Evolutionary conservation across 2,113 vertebrate species (phyloP).

Genomic region (Saccopteryx bilineata): DNA sequence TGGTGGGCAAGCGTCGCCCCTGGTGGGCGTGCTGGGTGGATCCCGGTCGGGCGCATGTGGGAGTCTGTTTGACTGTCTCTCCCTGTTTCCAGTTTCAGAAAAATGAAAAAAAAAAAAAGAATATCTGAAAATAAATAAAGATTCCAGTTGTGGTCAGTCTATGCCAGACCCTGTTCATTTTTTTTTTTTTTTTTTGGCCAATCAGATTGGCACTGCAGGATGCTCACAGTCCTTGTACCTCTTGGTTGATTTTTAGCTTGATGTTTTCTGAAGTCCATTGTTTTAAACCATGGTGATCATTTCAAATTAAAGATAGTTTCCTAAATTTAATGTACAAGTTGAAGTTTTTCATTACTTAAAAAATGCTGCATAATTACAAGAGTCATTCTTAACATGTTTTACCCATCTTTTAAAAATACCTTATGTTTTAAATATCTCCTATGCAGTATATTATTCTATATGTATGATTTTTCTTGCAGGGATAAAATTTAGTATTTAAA

Average conservation of each 20-base stretch:
- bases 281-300: not conserved
- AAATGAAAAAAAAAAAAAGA: no score
- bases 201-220: not conserved
- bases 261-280: not conserved
- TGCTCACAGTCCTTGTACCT: not conserved
- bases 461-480: not conserved
- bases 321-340: not conserved
- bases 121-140: constrained; percentile 8
- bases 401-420: not conserved
- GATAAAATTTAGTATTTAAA: not conserved
- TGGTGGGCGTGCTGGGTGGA: no score
- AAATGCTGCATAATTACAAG: not conserved
- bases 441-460: not conserved
- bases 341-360: not conserved
- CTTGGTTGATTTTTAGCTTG: not conserved
- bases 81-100: no score
- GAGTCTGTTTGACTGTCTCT: no score
- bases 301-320: not conserved
- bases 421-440: not conserved
- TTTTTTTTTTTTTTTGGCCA: not conserved
- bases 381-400: not conserved
- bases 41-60: no score
- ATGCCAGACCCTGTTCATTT: not conserved
- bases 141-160: not conserved
- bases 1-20: no score